These are phyloP conservation scores for Mastacembelus armatus DNA, from an alignment of 2,797 vertebrate species.

Conservation along the genomic window DNA sequence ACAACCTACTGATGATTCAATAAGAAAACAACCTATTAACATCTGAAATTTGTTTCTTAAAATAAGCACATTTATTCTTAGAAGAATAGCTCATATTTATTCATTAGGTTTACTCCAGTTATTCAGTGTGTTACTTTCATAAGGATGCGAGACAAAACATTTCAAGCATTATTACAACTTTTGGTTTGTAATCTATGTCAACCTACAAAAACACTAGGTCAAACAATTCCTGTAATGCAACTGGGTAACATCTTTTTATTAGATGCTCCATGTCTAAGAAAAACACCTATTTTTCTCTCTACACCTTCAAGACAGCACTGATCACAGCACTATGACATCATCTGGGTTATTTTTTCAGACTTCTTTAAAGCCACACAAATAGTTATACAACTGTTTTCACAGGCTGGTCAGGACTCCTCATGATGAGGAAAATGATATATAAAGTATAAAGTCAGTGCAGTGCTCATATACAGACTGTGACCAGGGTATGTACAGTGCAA, in stretches of 20 bases:
- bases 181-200: neutral
- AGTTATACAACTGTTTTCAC: neutral
- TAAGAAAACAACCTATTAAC: too few relatives aligned
- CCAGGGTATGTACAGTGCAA: neutral
- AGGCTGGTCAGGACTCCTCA: neutral
- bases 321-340: neutral
- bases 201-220: neutral
- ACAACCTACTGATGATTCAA: too few relatives aligned
- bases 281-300: neutral
- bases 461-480: neutral
- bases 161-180: neutral
- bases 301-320: neutral
- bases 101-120: neutral
- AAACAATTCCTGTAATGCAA: constrained; percentile 5
- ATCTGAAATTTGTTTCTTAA: too few relatives aligned
- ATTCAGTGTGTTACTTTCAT: neutral
- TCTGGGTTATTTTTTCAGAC: neutral
- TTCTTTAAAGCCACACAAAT: neutral
- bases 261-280: neutral
- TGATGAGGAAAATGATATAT: neutral
- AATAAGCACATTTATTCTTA: too few relatives aligned
- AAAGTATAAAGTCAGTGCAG: neutral
- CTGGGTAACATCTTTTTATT: neutral
- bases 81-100: too few relatives aligned
- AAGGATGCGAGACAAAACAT: neutral